A percentile compares a stretch with the other conserved stretches of the same genome.
Conservation (phyloP, 1,140 invertebrate genomes). For the Cherax destructor region DNA sequence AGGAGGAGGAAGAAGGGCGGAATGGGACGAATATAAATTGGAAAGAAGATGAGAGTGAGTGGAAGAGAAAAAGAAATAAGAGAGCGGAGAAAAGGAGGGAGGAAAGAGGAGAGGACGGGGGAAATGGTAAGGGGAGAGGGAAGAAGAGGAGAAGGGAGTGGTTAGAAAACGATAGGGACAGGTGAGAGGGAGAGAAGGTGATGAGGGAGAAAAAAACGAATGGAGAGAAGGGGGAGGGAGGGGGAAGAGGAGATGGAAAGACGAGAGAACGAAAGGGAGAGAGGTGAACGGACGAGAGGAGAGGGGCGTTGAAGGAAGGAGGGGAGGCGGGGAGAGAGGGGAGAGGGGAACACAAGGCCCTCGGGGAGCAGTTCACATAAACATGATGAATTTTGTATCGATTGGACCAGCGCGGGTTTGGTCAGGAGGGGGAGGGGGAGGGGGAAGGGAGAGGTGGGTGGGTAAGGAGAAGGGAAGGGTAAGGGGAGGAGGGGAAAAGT, state of each 20-base stretch:
- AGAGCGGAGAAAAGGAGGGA: neutral
- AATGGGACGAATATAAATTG: neutral
- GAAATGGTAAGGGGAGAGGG: neutral
- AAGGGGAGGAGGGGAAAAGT: no score
- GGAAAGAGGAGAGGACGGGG: neutral
- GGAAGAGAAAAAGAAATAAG: neutral
- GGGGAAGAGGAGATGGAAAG: neutral
- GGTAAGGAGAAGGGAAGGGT: neutral
- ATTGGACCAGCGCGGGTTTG: slow-evolving; percentile 19
- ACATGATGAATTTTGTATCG: slow-evolving; percentile 49
- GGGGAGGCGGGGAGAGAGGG: neutral
- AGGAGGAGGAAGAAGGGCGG: neutral
- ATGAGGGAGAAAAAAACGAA: no score
- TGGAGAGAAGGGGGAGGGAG: neutral
- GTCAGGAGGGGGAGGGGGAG: neutral
- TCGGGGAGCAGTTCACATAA: slow-evolving; percentile 40
- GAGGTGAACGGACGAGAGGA: neutral
- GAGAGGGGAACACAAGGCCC: neutral
- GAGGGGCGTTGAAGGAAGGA: neutral
- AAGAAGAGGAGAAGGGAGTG: neutral
- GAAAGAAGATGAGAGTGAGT: neutral
- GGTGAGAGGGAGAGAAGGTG: neutral
- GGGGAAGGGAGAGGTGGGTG: neutral
- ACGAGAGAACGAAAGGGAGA: neutral
- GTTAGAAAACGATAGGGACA: no score